Conservation (phyloP, 2,888 invertebrate species). For the Agrilus biguttatus region DNA sequence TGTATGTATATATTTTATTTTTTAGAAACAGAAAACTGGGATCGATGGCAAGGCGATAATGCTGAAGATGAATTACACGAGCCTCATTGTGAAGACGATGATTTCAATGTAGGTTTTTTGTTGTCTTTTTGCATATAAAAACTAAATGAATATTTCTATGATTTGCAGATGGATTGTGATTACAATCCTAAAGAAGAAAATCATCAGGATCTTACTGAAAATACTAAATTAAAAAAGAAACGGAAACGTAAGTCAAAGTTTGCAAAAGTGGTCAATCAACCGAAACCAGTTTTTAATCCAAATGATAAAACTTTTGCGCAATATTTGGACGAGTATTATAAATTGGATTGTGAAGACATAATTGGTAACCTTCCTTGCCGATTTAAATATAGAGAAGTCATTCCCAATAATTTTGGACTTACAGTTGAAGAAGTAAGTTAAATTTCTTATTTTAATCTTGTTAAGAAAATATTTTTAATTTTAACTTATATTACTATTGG, state of each 20-base stretch:
- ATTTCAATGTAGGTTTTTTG: slow-evolving; percentile 50
- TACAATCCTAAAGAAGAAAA: slow-evolving; percentile 48
- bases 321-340: slow-evolving; percentile 90
- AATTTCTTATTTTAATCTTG: not conserved
- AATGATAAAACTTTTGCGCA: slow-evolving; percentile 62
- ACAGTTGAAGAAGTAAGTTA: slow-evolving; percentile 68
- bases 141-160: not conserved
- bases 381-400: slow-evolving; percentile 83
- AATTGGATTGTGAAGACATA: slow-evolving; percentile 89
- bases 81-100: slow-evolving; percentile 63
- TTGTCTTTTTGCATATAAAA: not conserved
- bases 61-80: slow-evolving; percentile 18
- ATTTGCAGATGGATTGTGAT: slow-evolving; percentile 72
- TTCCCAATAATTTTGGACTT: slow-evolving; percentile 84
- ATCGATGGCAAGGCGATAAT: slow-evolving; percentile 36
- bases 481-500: too few species aligned
- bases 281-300: slow-evolving; percentile 80
- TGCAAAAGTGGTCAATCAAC: slow-evolving; percentile 51
- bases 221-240: slow-evolving; percentile 40
- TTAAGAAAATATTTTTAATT: not conserved
- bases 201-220: slow-evolving; percentile 42
- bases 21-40: slow-evolving; percentile 44
- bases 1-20: too few species aligned
- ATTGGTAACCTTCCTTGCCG: slow-evolving; percentile 82
- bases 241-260: slow-evolving; percentile 57